Conservation (phyloP, 2,888 invertebrate genomes). For the Mayetiola destructor region DNA sequence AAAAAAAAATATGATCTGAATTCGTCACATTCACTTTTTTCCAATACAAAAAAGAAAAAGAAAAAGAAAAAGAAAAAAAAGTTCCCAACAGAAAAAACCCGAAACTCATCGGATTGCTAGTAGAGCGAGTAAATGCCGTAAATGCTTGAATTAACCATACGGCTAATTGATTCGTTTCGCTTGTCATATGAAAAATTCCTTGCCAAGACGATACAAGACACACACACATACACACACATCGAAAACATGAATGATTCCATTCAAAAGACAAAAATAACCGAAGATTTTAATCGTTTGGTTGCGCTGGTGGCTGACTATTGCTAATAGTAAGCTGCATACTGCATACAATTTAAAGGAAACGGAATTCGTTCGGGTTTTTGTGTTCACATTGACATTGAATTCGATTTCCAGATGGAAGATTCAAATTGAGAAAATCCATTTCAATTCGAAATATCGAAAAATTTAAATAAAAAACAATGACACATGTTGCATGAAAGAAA, state of each 20-base stretch:
- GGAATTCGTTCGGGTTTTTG: neutral
- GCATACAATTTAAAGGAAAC: neutral
- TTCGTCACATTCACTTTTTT: constrained; percentile 2
- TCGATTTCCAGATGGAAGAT: neutral
- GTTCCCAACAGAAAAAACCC: too few relatives aligned
- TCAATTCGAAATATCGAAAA: constrained; percentile 4
- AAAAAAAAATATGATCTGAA: too few relatives aligned
- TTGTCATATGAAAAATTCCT: neutral
- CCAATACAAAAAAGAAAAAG: too few relatives aligned
- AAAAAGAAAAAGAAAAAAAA: too few relatives aligned
- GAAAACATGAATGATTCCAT: neutral
- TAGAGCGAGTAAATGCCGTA: too few relatives aligned
- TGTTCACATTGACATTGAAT: too few relatives aligned
- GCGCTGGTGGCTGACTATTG: too few relatives aligned
- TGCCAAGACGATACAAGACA: neutral
- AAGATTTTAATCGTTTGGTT: neutral
- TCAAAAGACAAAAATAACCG: neutral
- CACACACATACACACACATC: too few relatives aligned
- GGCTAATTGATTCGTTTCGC: constrained; percentile 1
- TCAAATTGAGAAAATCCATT: neutral
- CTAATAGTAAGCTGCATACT: too few relatives aligned
- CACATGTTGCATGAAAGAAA: constrained; percentile 9
- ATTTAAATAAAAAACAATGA: too few relatives aligned
- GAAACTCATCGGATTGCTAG: too few relatives aligned
- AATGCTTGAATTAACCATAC: neutral